Evolutionary conservation across 2,888 invertebrate genomes (phyloP).

Genomic region (Heteromurus nitidus): DNA sequence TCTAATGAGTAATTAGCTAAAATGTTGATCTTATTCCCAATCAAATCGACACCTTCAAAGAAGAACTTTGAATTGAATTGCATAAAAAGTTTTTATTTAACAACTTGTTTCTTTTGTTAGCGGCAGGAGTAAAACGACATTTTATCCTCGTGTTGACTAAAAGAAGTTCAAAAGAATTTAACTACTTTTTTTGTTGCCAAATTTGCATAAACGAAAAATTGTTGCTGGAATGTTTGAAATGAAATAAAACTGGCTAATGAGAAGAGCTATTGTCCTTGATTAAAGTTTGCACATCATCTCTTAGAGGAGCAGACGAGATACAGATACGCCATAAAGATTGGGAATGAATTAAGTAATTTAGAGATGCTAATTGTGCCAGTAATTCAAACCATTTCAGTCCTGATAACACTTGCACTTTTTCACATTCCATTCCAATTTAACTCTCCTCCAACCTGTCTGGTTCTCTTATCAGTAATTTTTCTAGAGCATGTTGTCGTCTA

Average conservation of each 20-base stretch:
- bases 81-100: too few relatives aligned
- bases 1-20: constrained; percentile 53
- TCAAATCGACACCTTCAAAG: constrained; percentile 44
- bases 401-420: background rate
- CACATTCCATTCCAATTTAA: background rate
- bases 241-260: too few relatives aligned
- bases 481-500: background rate
- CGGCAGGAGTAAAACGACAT: too few relatives aligned
- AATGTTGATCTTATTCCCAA: constrained; percentile 35
- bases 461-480: background rate
- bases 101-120: too few relatives aligned
- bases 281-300: background rate
- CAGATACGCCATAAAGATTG: background rate
- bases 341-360: background rate
- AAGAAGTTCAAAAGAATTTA: too few relatives aligned
- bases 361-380: background rate
- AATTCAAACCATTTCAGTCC: background rate
- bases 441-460: background rate
- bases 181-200: too few relatives aligned
- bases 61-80: constrained; percentile 3
- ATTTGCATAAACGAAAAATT: too few relatives aligned
- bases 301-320: background rate
- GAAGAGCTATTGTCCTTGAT: background rate
- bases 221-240: too few relatives aligned
- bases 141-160: too few relatives aligned